These are phyloP conservation scores for Drosophila paulistorum DNA, from an alignment of 1,140 invertebrate genomes.

Conservation along the genomic window DNA sequence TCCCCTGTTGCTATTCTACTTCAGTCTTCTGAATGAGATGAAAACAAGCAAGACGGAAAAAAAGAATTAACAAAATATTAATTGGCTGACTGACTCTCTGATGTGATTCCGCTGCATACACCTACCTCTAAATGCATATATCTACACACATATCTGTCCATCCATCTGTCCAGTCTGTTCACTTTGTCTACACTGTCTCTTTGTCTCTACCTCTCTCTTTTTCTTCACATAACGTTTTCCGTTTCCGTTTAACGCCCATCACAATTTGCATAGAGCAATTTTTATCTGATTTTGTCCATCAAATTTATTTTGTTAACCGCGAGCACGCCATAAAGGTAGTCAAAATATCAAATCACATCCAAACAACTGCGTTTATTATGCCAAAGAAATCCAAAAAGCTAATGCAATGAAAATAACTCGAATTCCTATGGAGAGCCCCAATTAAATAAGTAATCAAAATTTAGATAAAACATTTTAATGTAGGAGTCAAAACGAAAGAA, in stretches of 20 bases:
- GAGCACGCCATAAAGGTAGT: background rate
- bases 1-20: background rate
- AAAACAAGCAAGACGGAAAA: slow-evolving; percentile 31
- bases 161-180: slow-evolving; percentile 10
- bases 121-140: background rate
- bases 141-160: slow-evolving; percentile 1
- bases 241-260: slow-evolving; percentile 55
- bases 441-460: too few species aligned
- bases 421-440: too few species aligned
- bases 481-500: too few species aligned
- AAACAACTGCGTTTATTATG: slow-evolving; percentile 7
- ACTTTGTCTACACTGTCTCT: slow-evolving; percentile 21
- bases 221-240: slow-evolving; percentile 58
- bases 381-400: background rate
- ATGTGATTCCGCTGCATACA: slow-evolving; percentile 46
- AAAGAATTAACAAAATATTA: slow-evolving; percentile 68
- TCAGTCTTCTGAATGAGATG: background rate
- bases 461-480: too few species aligned
- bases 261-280: slow-evolving; percentile 61
- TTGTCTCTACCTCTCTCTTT: background rate
- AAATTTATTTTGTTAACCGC: slow-evolving; percentile 5
- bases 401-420: background rate
- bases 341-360: background rate
- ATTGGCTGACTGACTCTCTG: slow-evolving; percentile 68
- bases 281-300: slow-evolving; percentile 12